Evolutionary conservation across 1,140 invertebrate species (phyloP).

Genomic region (Cherax destructor): DNA sequence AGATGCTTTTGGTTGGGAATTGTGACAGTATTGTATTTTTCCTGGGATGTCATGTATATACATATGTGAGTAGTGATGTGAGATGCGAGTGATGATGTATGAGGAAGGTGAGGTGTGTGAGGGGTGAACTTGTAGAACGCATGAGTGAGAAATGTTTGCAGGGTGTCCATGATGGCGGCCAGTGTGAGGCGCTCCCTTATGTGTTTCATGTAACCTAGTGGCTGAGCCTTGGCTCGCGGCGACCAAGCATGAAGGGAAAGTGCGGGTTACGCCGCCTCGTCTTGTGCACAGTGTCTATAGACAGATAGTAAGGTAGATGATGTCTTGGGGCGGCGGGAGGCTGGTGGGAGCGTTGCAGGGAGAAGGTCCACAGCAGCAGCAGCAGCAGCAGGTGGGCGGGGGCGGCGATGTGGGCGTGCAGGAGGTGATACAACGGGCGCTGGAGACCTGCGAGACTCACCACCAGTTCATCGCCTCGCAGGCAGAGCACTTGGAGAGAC

Average conservation of each 20-base stretch:
- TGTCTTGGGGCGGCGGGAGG: conserved; percentile 31
- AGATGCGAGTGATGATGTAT: neutral
- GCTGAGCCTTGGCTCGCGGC: conserved; percentile 1
- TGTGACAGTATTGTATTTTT: no score
- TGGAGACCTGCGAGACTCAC: conserved; percentile 69
- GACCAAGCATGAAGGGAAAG: conserved; percentile 64
- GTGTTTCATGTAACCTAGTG: neutral
- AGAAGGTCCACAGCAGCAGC: conserved; percentile 20
- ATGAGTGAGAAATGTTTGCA: conserved; percentile 43
- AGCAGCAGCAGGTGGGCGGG: conserved; percentile 30
- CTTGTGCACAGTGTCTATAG: conserved; percentile 57
- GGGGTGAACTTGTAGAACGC: neutral
- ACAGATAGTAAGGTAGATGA: conserved; percentile 61
- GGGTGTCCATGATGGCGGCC: conserved; percentile 51
- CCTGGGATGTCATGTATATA: no score
- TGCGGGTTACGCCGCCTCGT: conserved; percentile 42
- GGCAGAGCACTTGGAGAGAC: conserved; percentile 90
- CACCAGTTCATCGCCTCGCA: conserved; percentile 71
- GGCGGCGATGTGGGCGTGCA: conserved; percentile 42
- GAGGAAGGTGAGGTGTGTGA: neutral
- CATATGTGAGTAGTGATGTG: neutral
- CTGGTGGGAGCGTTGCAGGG: conserved; percentile 31
- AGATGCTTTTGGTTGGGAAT: no score
- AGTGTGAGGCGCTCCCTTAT: conserved; percentile 31
- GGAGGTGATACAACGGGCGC: conserved; percentile 49